These are phyloP conservation scores for Sakesphorus luctuosus DNA, from an alignment of 2,113 vertebrate species.

Conservation along the genomic window DNA sequence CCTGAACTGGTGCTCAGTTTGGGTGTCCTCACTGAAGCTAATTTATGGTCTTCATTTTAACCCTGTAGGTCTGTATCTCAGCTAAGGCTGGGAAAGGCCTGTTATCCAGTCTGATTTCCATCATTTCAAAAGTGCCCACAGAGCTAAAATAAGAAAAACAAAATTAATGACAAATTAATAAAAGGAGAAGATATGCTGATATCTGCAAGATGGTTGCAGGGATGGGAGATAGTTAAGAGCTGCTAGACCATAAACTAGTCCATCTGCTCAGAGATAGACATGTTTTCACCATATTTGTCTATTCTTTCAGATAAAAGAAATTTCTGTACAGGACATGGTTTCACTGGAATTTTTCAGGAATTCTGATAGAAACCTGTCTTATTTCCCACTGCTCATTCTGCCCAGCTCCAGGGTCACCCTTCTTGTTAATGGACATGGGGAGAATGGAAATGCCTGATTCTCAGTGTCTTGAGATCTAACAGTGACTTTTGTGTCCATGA, in stretches of 20 bases:
- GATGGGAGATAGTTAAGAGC: background rate
- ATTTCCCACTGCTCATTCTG: background rate
- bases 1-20: background rate
- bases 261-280: background rate
- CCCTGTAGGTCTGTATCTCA: background rate
- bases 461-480: background rate
- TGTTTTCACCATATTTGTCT: background rate
- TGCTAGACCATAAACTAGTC: background rate
- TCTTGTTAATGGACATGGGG: background rate
- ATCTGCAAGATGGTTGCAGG: background rate
- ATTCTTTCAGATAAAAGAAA: background rate
- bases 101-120: background rate
- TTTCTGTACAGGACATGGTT: background rate
- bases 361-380: background rate
- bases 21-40: background rate
- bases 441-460: background rate
- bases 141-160: background rate
- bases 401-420: background rate
- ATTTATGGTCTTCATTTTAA: background rate
- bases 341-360: background rate
- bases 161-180: background rate
- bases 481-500: background rate
- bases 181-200: background rate
- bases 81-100: background rate
- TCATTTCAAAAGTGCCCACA: background rate